Evolutionary conservation across 2,113 vertebrate species (phyloP), one percentile per base, ranked within the genome.

Genomic region (Thomomys bottae): DNA sequence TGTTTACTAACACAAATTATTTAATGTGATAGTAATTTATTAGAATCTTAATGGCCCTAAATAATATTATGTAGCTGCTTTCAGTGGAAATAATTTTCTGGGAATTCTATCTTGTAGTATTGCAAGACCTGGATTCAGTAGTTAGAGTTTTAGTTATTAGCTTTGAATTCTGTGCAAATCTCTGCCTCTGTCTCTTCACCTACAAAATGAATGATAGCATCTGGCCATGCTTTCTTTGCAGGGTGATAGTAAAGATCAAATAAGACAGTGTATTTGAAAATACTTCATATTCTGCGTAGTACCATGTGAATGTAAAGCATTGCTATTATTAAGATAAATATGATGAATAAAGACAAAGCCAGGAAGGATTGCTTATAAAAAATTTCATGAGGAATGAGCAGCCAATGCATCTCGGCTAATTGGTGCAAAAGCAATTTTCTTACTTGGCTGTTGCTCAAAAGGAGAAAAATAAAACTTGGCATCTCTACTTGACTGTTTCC

Each of bases 401-500:
- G 49, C 24, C 57, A 75, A 40, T n/a, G 34, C 32, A 86, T 81
- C 26, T 77, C 92, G 73, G 94, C 17, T 64, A 57, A 42, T 38
- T 59, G 4, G 59, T 70, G 3, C 14, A 63, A 94, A 81, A 81
- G 42, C 17, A 87, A 15, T 49, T 85, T 92, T 89, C 49, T 63
- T 68, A 84, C 15, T 89, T 95, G 70, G 61, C 59, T 89, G 32
- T 72, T 83, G 6, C 36, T 89, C 36, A 76, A 88, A 73, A 85
- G 18, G 28, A 32, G 40, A 77, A 72, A 49, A 32, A 10, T 49
- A 88, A 76, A 77, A 11, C 17, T 84, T 84, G 67, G 30, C 15
- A 38, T 14, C 28, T 87, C 28, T 23, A 66, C 3, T 28, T 92
- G 78, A 81, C 59, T 78, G 3, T 72, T 87, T 84, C 34, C 26